phyloP scores from a whole-genome alignment of 1,140 invertebrate species.

The Hyphantria cunea region DNA sequence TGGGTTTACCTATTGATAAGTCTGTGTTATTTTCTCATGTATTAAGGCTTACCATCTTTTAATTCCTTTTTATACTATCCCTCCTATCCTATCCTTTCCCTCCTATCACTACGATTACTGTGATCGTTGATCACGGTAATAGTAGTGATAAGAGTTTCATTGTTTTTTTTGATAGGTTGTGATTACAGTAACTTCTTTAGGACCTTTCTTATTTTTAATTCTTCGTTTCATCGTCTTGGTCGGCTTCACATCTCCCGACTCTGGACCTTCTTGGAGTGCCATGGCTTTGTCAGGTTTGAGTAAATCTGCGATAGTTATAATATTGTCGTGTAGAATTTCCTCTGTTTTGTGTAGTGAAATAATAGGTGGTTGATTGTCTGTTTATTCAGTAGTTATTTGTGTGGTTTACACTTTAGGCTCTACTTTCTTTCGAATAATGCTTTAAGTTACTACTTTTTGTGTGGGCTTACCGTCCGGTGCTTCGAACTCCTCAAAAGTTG shows the following conservation, averaged over 20 bases:
- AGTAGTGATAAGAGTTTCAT: slow-evolving; percentile 10
- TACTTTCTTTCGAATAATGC: slow-evolving; percentile 59
- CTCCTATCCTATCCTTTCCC: no score
- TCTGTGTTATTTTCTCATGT: no score
- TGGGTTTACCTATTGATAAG: no score
- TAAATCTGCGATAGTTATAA: slow-evolving; percentile 19
- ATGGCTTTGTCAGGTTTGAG: slow-evolving; percentile 20
- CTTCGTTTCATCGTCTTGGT: slow-evolving; percentile 12
- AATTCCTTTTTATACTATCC: no score
- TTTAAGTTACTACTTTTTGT: slow-evolving; percentile 54
- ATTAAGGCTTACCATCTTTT: no score
- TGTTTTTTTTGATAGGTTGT: slow-evolving; percentile 14
- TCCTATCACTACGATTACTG: no score
- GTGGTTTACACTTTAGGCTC: slow-evolving; percentile 52
- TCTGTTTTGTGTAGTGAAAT: slow-evolving; percentile 11
- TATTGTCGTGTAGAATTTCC: slow-evolving; percentile 36
- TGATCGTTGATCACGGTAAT: background rate
- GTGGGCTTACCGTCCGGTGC: slow-evolving; percentile 37
- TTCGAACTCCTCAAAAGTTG: slow-evolving; percentile 22
- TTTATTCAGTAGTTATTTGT: slow-evolving; percentile 54
- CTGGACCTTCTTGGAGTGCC: slow-evolving; percentile 30
- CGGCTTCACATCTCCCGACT: slow-evolving; percentile 19
- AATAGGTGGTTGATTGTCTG: slow-evolving; percentile 34
- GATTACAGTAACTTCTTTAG: slow-evolving; percentile 25
- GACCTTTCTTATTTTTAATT: slow-evolving; percentile 26